Evolutionary conservation across 2,888 invertebrate genomes (phyloP).

Genomic region (Stratiomys singularior): DNA sequence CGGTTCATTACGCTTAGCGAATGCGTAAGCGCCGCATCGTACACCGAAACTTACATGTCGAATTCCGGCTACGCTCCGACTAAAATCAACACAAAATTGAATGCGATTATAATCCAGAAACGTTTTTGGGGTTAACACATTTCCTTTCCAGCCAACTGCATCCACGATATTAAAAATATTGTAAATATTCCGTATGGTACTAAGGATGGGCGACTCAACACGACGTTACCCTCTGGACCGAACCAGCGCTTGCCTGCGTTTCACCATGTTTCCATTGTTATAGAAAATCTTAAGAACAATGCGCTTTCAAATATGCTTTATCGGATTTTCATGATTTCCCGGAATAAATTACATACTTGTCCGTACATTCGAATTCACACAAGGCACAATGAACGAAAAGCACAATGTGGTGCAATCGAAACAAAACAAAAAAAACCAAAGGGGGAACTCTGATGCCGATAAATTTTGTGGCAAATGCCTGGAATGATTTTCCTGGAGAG

Average conservation of each 20-base stretch:
- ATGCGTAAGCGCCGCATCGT: neutral
- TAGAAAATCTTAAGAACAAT: constrained; percentile 42
- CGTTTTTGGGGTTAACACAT: constrained; percentile 26
- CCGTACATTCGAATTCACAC: constrained; percentile 7
- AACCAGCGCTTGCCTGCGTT: constrained; percentile 10
- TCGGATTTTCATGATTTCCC: constrained; percentile 46
- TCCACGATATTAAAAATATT: constrained; percentile 32
- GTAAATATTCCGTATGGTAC: neutral
- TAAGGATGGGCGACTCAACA: neutral
- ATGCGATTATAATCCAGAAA: constrained; percentile 26
- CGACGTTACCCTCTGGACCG: constrained; percentile 30
- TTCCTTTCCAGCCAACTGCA: constrained; percentile 32
- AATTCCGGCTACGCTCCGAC: neutral
- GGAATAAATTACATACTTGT: constrained; percentile 44
- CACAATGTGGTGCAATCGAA: constrained; percentile 14
- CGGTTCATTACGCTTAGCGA: constrained; percentile 15
- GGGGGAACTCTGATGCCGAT: constrained; percentile 35
- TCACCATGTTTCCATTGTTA: constrained; percentile 28
- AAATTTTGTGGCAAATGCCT: constrained; percentile 43
- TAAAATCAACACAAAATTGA: constrained; percentile 21
- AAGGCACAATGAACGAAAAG: constrained; percentile 18
- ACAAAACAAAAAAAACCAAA: neutral
- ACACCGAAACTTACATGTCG: neutral
- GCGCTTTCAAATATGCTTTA: constrained; percentile 42
- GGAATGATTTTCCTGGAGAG: constrained; percentile 25